Evolutionary conservation across 2,113 vertebrate genomes (phyloP).

Genomic region (Gymnogyps californianus): DNA sequence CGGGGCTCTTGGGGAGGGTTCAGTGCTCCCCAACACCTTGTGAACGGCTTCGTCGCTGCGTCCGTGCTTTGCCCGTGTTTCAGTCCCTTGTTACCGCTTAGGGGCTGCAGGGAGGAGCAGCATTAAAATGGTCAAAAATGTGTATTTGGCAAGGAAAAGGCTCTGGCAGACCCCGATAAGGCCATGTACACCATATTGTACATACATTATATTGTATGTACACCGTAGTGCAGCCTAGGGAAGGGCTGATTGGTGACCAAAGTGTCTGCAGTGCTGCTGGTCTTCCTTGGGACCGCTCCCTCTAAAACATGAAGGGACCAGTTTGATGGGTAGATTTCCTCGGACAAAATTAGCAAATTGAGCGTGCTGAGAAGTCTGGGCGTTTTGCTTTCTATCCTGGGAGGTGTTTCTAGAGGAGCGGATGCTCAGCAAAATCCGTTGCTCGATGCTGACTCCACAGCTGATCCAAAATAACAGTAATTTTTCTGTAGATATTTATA

Average conservation of each 20-base stretch:
- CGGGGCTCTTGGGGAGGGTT: not conserved
- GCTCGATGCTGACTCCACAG: not conserved
- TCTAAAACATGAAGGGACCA: not conserved
- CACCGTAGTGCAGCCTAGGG: rapidly evolving
- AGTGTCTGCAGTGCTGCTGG: not conserved
- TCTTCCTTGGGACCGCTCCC: not conserved
- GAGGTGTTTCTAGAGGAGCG: not conserved
- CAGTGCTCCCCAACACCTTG: not conserved
- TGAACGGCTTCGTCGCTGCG: not conserved
- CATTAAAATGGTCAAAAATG: not conserved
- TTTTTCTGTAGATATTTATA: not conserved
- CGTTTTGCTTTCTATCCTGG: not conserved
- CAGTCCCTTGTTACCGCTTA: not conserved
- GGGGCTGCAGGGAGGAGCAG: not conserved
- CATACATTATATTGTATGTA: rapidly evolving
- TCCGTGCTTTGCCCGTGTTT: not conserved
- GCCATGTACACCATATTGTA: not conserved
- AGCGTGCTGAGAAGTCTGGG: not conserved
- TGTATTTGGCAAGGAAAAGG: not conserved
- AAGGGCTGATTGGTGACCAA: not conserved
- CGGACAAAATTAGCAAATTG: not conserved
- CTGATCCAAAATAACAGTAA: not conserved
- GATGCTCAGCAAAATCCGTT: not conserved
- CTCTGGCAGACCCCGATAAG: not conserved
- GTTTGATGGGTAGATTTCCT: not conserved